Evolutionary conservation across 2,888 invertebrate species (phyloP).

Genomic region (Trachelus tabidus): DNA sequence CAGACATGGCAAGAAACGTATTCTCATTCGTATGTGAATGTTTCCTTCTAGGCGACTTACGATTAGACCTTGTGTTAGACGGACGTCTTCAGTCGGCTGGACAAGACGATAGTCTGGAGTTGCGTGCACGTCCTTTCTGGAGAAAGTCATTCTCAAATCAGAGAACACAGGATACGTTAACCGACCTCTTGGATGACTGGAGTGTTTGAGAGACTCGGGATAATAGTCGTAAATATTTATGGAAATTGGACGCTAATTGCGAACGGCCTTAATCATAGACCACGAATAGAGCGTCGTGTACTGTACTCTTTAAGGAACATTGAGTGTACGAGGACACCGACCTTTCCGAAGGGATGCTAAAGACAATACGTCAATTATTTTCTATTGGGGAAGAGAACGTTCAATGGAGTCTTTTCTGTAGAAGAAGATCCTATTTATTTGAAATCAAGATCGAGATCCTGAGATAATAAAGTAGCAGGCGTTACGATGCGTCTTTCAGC

Average conservation of each 20-base stretch:
- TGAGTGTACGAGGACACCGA: background rate
- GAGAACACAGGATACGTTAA: background rate
- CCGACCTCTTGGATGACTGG: background rate
- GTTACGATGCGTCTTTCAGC: background rate
- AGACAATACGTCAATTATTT: conserved; percentile 1
- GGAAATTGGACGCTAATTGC: background rate
- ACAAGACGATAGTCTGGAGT: background rate
- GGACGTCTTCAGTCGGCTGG: background rate
- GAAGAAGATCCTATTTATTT: background rate
- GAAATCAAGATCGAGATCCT: background rate
- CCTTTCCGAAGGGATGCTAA: background rate
- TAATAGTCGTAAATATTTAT: background rate
- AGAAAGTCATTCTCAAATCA: background rate
- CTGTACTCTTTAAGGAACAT: background rate
- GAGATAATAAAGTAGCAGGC: background rate
- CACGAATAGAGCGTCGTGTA: background rate
- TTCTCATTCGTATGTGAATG: background rate
- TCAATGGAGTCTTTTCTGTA: background rate
- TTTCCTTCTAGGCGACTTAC: background rate
- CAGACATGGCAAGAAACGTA: background rate
- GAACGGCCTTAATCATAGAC: background rate
- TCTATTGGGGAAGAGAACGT: background rate
- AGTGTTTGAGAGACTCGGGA: background rate
- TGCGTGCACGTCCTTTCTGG: background rate
- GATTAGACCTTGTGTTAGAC: background rate